Evolutionary conservation across 1,140 invertebrate species (phyloP).

Genomic region (Cotesia chilonis): DNA sequence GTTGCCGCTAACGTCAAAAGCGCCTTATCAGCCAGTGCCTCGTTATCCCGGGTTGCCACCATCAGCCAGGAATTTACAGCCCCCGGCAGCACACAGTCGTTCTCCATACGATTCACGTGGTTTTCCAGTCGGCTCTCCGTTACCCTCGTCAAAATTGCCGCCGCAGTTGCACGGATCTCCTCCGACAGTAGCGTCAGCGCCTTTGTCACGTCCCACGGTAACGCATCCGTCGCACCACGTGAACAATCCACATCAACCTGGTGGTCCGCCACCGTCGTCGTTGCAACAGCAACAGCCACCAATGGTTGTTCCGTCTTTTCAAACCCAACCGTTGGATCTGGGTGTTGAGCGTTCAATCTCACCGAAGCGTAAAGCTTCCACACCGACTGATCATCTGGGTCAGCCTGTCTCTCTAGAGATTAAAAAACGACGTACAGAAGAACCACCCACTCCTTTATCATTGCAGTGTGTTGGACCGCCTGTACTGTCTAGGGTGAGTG

Average conservation of each 20-base stretch:
- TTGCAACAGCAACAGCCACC: not conserved
- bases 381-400: constrained; percentile 51
- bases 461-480: constrained; percentile 60
- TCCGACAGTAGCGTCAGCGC: constrained; percentile 59
- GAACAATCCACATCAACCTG: constrained; percentile 56
- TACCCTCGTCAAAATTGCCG: constrained; percentile 49
- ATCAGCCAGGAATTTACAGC: constrained; percentile 61
- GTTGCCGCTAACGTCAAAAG: constrained; percentile 74
- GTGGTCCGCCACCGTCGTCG: constrained; percentile 47
- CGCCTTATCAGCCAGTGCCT: constrained; percentile 73
- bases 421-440: constrained; percentile 61
- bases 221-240: constrained; percentile 57
- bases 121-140: constrained; percentile 55
- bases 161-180: constrained; percentile 66
- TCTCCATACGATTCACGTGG: constrained; percentile 65
- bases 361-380: constrained; percentile 69
- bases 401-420: constrained; percentile 68
- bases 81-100: constrained; percentile 69
- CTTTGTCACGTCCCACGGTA: constrained; percentile 60
- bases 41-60: constrained; percentile 67
- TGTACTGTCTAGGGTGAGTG: constrained; percentile 70
- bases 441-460: constrained; percentile 53
- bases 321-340: constrained; percentile 79
- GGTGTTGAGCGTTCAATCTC: constrained; percentile 69
- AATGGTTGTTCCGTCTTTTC: constrained; percentile 58